A percentile compares a stretch with the other conserved stretches of the same genome.
These are phyloP conservation scores for Cyanistes caeruleus DNA, from an alignment of 2,113 vertebrate genomes.

Conservation along the genomic window DNA sequence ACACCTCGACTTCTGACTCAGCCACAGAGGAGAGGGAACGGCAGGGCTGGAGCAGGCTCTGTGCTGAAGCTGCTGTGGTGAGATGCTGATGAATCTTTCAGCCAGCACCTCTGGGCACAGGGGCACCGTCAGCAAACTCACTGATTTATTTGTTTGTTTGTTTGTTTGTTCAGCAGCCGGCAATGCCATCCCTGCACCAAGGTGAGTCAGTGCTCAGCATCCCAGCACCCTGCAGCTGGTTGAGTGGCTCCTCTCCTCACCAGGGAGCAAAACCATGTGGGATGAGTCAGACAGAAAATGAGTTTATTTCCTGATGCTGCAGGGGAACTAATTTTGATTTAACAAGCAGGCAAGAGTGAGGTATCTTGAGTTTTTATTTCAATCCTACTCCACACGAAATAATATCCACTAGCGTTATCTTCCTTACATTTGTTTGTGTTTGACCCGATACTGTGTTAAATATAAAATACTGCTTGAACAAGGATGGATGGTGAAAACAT, in stretches of 20 bases:
- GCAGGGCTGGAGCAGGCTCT: neutral
- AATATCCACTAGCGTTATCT: conserved; percentile 9
- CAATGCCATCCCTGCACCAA: neutral
- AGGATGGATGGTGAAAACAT: conserved; percentile 21
- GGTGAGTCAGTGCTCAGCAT: neutral
- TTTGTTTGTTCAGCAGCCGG: neutral
- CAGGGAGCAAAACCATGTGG: neutral
- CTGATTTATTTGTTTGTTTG: neutral
- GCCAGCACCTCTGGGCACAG: rapidly evolving
- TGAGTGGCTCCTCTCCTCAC: neutral
- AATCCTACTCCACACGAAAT: conserved; percentile 56
- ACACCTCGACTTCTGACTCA: rapidly evolving
- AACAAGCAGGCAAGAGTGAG: conserved; percentile 9
- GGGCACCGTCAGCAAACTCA: neutral
- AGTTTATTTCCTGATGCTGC: neutral
- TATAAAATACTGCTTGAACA: conserved; percentile 64
- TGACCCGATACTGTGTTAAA: conserved; percentile 58
- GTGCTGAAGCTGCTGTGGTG: neutral
- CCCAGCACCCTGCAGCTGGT: neutral
- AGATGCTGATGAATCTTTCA: neutral
- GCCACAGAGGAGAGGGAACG: neutral
- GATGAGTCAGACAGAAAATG: neutral
- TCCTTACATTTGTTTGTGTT: conserved; percentile 19
- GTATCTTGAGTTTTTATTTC: conserved; percentile 69
- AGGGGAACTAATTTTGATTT: neutral